Evolutionary conservation across 2,113 vertebrate genomes (phyloP), one percentile per base, ranked within the genome.

Genomic region (Heterotilapia buettikoferi): DNA sequence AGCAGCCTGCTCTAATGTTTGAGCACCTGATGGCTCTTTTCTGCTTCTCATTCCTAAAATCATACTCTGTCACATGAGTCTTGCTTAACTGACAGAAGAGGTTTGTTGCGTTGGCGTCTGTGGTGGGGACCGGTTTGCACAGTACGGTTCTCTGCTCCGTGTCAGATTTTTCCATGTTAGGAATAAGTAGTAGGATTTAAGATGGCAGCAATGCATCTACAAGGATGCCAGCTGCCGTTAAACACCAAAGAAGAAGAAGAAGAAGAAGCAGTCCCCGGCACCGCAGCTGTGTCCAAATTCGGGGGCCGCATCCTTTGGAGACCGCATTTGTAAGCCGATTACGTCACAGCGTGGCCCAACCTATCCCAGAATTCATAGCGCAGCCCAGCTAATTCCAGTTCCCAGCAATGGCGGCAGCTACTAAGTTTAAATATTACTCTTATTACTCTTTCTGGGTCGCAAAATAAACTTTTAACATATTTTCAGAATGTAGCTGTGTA

Each of bases 401-500:
- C 0, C 54, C 21, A 56, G 13, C 54, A 56, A 56, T 26, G 21
- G 54, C 2, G 2, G 2, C 21, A 26, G 21, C 54, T 56, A 56
- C 0, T 56, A 13, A 56, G 21, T 56, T 26, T 56, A 26, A 56
- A 56, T 1, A 0, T 56, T 3, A 56, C 11, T 24, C 53, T 7
- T 0, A 56, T 56, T 24, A 3, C 0, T 56, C 53, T 56, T 56
- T 13, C 53, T 56, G 11, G 11, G 21, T 24, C 11, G 0, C 21
- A 26, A 13, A 56, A 56, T 56, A 13, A 56, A 26, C 21, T 2
- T 53, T 6, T 21, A 53, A 53, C 52, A 24, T 56, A 24, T 56
- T 24, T 56, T 56, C 53, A 24, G 21, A 13, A 13, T 4, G 53
- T 13, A 56, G 2, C 53, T 24, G 11, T 56, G 21, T 24, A 24